Conservation (phyloP, 2,888 invertebrate genomes). For the Drosophila formosana region DNA sequence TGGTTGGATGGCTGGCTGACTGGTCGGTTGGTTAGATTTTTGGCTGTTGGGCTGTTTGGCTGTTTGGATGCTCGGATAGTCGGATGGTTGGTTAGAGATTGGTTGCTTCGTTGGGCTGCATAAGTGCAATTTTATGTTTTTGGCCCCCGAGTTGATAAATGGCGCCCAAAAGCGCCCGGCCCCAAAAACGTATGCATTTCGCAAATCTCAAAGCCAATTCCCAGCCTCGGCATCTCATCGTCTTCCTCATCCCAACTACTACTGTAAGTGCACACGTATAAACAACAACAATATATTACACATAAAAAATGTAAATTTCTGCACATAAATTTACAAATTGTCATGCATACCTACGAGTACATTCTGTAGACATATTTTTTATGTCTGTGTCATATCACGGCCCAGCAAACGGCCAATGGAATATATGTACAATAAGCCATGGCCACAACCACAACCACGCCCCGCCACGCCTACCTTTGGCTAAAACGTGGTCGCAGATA, state of each 20-base stretch:
- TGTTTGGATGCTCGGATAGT: not conserved
- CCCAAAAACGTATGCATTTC: constrained; percentile 26
- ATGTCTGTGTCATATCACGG: constrained; percentile 50
- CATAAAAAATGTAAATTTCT: constrained; percentile 66
- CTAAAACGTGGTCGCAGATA: constrained; percentile 55
- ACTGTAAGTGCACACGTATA: constrained; percentile 21
- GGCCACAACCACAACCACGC: not conserved
- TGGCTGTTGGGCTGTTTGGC: not conserved
- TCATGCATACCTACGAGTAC: constrained; percentile 43
- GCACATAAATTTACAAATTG: constrained; percentile 75
- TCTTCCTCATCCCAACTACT: not conserved
- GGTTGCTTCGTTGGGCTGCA: constrained; percentile 51
- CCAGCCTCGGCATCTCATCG: constrained; percentile 7
- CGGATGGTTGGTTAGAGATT: constrained; percentile 37
- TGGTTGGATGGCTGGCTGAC: constrained; percentile 55
- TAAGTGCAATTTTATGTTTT: constrained; percentile 79
- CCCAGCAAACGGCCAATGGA: constrained; percentile 11
- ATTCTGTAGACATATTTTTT: constrained; percentile 47
- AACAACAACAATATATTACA: constrained; percentile 33
- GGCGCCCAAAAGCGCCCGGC: constrained; percentile 31
- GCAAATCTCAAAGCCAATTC: constrained; percentile 57
- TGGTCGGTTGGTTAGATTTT: constrained; percentile 5
- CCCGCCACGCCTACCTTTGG: constrained; percentile 61
- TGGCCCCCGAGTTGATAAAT: constrained; percentile 72
- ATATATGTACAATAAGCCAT: constrained; percentile 39